These are phyloP conservation scores for Pentalonia nigronervosa DNA, from an alignment of 1,140 invertebrate genomes.

Conservation along the genomic window DNA sequence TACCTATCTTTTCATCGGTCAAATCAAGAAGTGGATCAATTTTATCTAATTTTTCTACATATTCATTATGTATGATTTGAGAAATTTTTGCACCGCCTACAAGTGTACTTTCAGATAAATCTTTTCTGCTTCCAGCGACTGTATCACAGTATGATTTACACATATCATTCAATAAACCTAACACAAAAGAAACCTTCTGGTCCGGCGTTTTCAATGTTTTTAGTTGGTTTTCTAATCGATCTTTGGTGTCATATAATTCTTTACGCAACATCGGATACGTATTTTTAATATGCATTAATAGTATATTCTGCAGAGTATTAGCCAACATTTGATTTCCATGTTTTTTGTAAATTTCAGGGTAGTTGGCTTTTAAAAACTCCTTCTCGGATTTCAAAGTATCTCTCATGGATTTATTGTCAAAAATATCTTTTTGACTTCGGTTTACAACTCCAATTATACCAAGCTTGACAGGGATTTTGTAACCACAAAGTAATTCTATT, in stretches of 20 bases:
- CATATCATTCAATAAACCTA: conserved; percentile 57
- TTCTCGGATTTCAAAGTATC: conserved; percentile 73
- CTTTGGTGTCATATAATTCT: conserved; percentile 72
- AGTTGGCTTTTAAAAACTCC: conserved; percentile 71
- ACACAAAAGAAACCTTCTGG: conserved; percentile 25
- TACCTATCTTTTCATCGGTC: conserved; percentile 72
- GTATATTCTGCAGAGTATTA: conserved; percentile 71
- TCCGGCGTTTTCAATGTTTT: conserved; percentile 22
- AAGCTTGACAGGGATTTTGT: conserved; percentile 77
- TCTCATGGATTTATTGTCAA: conserved; percentile 70
- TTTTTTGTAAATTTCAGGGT: conserved; percentile 71
- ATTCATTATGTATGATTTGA: conserved; percentile 79
- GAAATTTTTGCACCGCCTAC: conserved; percentile 78
- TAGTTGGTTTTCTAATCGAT: conserved; percentile 68
- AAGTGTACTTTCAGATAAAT: conserved; percentile 77
- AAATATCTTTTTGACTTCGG: conserved; percentile 68
- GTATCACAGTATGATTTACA: conserved; percentile 74
- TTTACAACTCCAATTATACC: conserved; percentile 42
- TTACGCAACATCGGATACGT: conserved; percentile 74
- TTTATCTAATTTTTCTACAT: conserved; percentile 70
- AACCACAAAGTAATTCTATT: conserved; percentile 74
- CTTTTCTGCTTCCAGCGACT: conserved; percentile 74
- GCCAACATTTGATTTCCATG: conserved; percentile 72
- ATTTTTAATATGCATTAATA: conserved; percentile 75
- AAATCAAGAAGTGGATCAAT: conserved; percentile 74